phyloP scores from a whole-genome alignment of 2,797 vertebrate species.

The Kryptolebias ocellatus region DNA sequence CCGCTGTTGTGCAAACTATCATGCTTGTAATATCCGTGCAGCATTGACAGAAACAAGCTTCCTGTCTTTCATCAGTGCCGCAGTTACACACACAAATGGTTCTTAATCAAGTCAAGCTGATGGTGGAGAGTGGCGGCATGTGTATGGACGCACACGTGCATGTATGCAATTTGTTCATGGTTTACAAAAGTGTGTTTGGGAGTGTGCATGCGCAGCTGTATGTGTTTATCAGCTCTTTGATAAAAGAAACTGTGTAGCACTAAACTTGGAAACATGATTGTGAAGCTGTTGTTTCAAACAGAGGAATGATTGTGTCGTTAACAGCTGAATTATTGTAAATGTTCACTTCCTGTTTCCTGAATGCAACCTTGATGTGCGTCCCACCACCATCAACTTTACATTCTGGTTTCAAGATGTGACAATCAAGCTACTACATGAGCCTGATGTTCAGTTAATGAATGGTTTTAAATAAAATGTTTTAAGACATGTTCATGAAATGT shows the following conservation, averaged over 20 bases:
- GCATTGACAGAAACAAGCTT: slow-evolving; percentile 62
- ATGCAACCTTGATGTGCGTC: slow-evolving; percentile 53
- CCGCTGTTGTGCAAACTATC: slow-evolving; percentile 69
- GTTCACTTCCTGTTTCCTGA: slow-evolving; percentile 71
- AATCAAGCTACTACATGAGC: slow-evolving; percentile 51
- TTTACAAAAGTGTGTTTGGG: slow-evolving; percentile 30
- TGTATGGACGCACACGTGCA: slow-evolving; percentile 28
- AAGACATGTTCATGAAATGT: slow-evolving; percentile 35
- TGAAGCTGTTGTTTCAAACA: slow-evolving; percentile 51
- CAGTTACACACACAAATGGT: slow-evolving; percentile 35
- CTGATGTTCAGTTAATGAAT: slow-evolving; percentile 51
- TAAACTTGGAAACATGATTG: slow-evolving; percentile 44
- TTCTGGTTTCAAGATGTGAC: slow-evolving; percentile 44
- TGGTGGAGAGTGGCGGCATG: slow-evolving; percentile 32
- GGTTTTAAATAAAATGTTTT: slow-evolving; percentile 52
- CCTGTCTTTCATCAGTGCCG: slow-evolving; percentile 70
- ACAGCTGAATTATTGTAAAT: slow-evolving; percentile 45
- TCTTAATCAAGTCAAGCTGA: slow-evolving; percentile 70
- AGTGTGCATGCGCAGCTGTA: slow-evolving; percentile 16
- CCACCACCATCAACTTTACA: slow-evolving; percentile 40
- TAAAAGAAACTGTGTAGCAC: slow-evolving; percentile 25
- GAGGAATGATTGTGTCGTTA: slow-evolving; percentile 56
- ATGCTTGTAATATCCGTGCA: slow-evolving; percentile 45
- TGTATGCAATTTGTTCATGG: slow-evolving; percentile 48
- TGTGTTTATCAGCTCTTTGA: slow-evolving; percentile 57